Conservation (phyloP, 2,888 invertebrate species). For the Philereme transversata region DNA sequence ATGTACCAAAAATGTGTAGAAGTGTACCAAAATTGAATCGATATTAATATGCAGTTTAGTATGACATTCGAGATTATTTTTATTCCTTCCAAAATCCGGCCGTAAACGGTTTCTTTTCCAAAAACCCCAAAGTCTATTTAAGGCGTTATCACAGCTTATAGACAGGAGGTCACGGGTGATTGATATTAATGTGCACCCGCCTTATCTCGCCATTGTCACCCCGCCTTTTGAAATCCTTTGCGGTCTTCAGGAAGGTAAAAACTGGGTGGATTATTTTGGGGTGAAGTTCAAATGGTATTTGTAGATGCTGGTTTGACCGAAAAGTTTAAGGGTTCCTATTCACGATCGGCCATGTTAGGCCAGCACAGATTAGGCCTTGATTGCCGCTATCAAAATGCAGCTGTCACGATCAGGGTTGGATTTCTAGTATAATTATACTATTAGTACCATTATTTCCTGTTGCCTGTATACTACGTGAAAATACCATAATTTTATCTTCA, state of each 20-base stretch:
- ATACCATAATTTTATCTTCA: too few relatives aligned
- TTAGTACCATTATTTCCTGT: too few relatives aligned
- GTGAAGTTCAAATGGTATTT: not conserved
- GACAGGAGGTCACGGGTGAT: conserved; percentile 64
- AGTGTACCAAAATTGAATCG: too few relatives aligned
- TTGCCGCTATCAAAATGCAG: too few relatives aligned
- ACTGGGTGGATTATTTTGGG: conserved; percentile 17
- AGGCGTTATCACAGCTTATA: conserved; percentile 64
- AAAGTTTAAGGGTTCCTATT: too few relatives aligned
- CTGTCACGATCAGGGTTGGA: too few relatives aligned
- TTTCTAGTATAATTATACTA: too few relatives aligned
- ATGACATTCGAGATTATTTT: not conserved
- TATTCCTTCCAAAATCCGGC: not conserved
- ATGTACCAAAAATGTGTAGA: too few relatives aligned
- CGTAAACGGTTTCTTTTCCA: conserved; percentile 38
- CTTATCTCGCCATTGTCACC: conserved; percentile 67
- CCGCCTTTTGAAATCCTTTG: conserved; percentile 42
- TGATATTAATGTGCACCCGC: conserved; percentile 71
- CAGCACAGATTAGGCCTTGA: too few relatives aligned
- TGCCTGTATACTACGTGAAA: too few relatives aligned
- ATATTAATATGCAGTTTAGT: not conserved
- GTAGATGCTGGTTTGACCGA: too few relatives aligned
- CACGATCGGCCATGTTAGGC: too few relatives aligned
- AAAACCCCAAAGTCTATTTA: conserved; percentile 59
- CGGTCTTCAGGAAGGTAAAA: conserved; percentile 7